Conservation (phyloP, 2,797 vertebrate genomes). For the Salarias fasciatus region DNA sequence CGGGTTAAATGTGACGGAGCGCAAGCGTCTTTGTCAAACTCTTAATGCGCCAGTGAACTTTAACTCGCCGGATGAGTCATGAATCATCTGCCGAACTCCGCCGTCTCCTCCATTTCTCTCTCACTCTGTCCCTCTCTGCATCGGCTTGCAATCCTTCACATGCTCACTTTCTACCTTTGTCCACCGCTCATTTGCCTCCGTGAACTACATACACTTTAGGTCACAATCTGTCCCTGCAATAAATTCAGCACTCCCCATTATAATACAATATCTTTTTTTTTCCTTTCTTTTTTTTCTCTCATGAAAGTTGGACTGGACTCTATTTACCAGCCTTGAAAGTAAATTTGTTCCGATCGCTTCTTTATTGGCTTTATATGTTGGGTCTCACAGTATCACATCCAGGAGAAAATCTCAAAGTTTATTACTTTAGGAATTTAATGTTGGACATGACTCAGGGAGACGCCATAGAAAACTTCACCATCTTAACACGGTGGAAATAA, state of each 20-base stretch:
- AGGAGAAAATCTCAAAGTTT: no score
- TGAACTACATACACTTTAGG: no score
- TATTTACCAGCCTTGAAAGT: neutral
- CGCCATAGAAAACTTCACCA: no score
- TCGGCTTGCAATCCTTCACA: slow-evolving; percentile 3
- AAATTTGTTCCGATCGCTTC: neutral
- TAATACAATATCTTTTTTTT: no score
- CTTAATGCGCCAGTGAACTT: slow-evolving; percentile 20
- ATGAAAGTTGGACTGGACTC: neutral
- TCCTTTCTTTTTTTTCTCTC: no score
- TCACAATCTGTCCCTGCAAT: no score
- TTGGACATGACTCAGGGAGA: no score
- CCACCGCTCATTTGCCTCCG: neutral
- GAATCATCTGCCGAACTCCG: slow-evolving; percentile 5
- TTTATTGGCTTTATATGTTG: neutral
- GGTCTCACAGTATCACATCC: no score
- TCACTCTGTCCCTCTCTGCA: neutral
- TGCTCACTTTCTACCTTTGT: neutral
- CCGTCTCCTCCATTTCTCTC: neutral
- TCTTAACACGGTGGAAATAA: no score
- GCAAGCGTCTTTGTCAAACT: slow-evolving; percentile 11
- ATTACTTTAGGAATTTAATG: no score
- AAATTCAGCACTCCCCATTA: no score
- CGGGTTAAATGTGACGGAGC: slow-evolving; percentile 12
- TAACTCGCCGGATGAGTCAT: slow-evolving; percentile 24